These are phyloP conservation scores for Steinernema feltiae DNA, from an alignment of 1,140 invertebrate genomes.

Conservation along the genomic window DNA sequence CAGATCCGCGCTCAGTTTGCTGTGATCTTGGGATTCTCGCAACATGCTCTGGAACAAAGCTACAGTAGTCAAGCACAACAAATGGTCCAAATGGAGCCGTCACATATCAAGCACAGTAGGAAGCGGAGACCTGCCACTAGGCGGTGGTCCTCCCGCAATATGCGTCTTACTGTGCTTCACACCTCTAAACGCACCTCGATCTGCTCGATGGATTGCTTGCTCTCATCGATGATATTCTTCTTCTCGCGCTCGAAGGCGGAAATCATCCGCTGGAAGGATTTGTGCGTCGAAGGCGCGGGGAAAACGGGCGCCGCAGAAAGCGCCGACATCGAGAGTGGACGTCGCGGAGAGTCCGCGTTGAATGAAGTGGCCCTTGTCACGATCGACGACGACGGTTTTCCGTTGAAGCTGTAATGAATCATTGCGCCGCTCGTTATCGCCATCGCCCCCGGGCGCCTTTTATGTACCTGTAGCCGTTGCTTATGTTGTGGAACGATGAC, in stretches of 20 bases:
- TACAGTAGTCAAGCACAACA: neutral
- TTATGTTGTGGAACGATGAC: neutral
- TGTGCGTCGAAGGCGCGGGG: neutral
- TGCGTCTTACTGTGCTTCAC: too few species aligned
- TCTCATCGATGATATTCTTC: slow-evolving; percentile 8
- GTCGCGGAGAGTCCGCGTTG: neutral
- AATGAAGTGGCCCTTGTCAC: neutral
- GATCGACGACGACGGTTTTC: neutral
- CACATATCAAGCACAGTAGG: too few species aligned
- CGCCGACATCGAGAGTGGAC: neutral
- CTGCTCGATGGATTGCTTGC: slow-evolving; percentile 4
- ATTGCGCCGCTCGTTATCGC: neutral
- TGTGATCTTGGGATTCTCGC: neutral
- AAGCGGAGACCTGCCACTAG: too few species aligned
- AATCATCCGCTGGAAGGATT: neutral
- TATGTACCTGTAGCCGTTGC: neutral
- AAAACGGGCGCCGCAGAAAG: neutral
- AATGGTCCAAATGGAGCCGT: too few species aligned
- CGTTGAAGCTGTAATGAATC: slow-evolving; percentile 9
- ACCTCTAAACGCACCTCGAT: neutral
- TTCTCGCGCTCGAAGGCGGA: slow-evolving; percentile 12
- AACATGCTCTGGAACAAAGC: neutral
- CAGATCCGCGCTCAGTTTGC: neutral
- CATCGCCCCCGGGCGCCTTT: neutral
- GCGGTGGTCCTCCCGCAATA: too few species aligned